Percentiles rank a stretch among this genome's conserved stretches.
phyloP scores from a whole-genome alignment of 2,113 vertebrate species.

The Hippolais icterina region DNA sequence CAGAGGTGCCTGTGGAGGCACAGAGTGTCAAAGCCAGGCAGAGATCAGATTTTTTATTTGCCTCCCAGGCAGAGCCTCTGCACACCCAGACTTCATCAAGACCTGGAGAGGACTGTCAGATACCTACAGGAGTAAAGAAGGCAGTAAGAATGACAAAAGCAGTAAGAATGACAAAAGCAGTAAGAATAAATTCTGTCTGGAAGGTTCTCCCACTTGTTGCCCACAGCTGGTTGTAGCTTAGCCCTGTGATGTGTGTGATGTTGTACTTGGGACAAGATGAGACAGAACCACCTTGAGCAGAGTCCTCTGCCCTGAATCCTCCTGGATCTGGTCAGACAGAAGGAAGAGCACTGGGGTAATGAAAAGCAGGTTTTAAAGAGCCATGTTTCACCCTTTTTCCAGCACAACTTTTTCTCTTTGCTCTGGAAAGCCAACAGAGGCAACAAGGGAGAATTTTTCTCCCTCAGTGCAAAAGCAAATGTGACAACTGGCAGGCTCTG shows the following conservation, averaged over 20 bases:
- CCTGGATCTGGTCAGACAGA: background rate
- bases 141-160: background rate
- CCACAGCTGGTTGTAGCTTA: background rate
- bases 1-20: background rate
- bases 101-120: background rate
- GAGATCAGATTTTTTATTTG: background rate
- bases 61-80: background rate
- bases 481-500: background rate
- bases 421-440: background rate
- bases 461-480: background rate
- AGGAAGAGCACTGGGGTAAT: background rate
- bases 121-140: background rate
- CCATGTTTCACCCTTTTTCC: accelerated
- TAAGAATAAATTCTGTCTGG: background rate
- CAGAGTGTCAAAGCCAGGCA: background rate
- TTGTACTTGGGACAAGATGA: background rate
- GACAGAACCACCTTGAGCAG: background rate
- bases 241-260: accelerated
- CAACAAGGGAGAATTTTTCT: background rate
- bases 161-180: background rate
- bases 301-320: background rate
- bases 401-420: background rate
- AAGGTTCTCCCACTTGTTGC: background rate
- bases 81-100: background rate
- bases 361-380: background rate